Base-by-base conservation (phyloP, 2,797 vertebrate genomes). In the Rousettus madagascariensis region DNA sequence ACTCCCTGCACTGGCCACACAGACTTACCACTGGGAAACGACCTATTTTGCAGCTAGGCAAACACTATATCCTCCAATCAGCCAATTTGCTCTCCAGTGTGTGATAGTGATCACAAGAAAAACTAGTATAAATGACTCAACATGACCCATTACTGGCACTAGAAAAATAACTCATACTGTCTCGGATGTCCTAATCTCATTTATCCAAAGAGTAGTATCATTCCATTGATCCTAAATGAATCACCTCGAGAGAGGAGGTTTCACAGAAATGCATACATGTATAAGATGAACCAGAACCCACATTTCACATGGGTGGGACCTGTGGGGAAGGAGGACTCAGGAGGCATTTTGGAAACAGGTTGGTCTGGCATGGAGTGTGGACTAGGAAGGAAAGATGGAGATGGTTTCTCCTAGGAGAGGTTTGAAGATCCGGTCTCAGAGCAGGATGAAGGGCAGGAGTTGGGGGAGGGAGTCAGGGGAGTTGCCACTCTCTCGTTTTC, bases 121-220 rank as follows among this genome's bases (percentile, higher is more conserved):
- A 93, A 65, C 26, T 5, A 65, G 17, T 28, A 22, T 30, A 28
- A 51, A 36, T 77, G 91, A 80, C 36, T 93, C 66, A 86, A 15
- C 15, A 20, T 53, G 65, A 89, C 41, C 68, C 57, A 75, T 84
- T 46, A n/a, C 33, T 57, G 8, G 71, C 51, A 15, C 46, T 11
- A 69, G 83, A 92, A 89, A 97, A 95, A 90, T 46, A 84, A 82
- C 53, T 46, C 82, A 91, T 59, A 61, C 4, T 8, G 41, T 59
- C 8, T 96, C 77, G 75, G 66, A 83, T 91, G 82, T 97, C 68
- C 71, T 91, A 66, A 36, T 69, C 13, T 84, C 82, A 57, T 72
- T 89, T 65, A 46, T 59, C 59, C 33, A 91, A 91, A 95, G 61
- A 49, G 69, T 46, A 71, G 38, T 53, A 30, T 30, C 43, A 90